Base-by-base conservation (phyloP, 1,140 invertebrate genomes). In the Trypoxylus dichotomus region DNA sequence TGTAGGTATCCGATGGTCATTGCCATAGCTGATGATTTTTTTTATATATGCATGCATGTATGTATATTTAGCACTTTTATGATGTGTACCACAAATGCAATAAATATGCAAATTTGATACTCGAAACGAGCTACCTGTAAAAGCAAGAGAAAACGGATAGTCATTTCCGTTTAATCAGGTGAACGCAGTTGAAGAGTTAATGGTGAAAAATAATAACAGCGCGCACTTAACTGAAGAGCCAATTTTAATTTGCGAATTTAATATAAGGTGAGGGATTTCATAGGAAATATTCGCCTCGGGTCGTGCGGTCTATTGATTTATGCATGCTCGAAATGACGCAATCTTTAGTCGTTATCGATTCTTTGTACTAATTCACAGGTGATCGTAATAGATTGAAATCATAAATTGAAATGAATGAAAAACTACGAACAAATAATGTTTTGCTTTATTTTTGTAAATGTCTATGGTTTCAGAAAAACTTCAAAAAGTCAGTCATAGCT, bases 151-250 rank as follows among this genome's bases (percentile, higher is more conserved):
- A 54, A 54, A 54, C 47, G 19, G 47, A 54, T 54, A 54, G 47
- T 54, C 47, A 54, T 54, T 54, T 54, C 47, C 47, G 47, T 54
- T 54, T 54, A 54, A 54, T 54, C 47, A 54, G 47, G 47, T 54
- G 19, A 54, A 54, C 47, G 47, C 47, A 54, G 19, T 54, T 54
- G 47, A 54, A 54, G 47, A 54, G 47, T 54, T 54, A 54, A 54
- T 54, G 47, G 47, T n/a, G 47, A 54, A 54, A 54, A 54, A 54
- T 54, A 54, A 54, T n/a, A 54, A 54, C 47, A 5, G 47, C 19
- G 47, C 15, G 47, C 47, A n/a, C 19, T 54, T 19, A 54, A 54
- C 13, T 54, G 15, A 19, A 54, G 47, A 54, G 47, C 19, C 47
- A 19, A 19, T 0, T 54, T 54, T 54, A 54, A 54, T 54, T 54